These are phyloP conservation scores for Micropterix aruncella DNA, from an alignment of 2,888 invertebrate species.

Conservation along the genomic window DNA sequence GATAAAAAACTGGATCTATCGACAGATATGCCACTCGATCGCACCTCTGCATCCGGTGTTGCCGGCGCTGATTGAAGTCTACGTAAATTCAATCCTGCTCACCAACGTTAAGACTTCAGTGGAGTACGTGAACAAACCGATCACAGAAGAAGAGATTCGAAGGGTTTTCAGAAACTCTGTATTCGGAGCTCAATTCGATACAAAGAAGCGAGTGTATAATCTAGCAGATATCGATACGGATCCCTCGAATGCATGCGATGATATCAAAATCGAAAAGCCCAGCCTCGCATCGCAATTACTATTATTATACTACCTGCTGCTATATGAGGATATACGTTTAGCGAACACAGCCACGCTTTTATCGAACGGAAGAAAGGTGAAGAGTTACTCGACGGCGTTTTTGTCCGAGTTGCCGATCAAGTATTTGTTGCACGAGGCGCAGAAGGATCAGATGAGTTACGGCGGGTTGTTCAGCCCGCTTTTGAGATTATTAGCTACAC, in stretches of 20 bases:
- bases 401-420: slow-evolving; percentile 86
- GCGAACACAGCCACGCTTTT: slow-evolving; percentile 53
- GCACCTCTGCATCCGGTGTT: slow-evolving; percentile 90
- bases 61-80: slow-evolving; percentile 87
- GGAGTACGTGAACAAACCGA: slow-evolving; percentile 82
- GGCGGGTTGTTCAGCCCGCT: slow-evolving; percentile 84
- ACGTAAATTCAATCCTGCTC: slow-evolving; percentile 80
- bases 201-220: slow-evolving; percentile 33
- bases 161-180: slow-evolving; percentile 68
- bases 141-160: slow-evolving; percentile 80
- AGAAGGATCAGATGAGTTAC: slow-evolving; percentile 82
- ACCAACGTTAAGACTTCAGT: slow-evolving; percentile 46
- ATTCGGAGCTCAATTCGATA: slow-evolving; percentile 58
- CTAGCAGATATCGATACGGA: slow-evolving; percentile 41
- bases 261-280: slow-evolving; percentile 43
- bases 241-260: slow-evolving; percentile 26
- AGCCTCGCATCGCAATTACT: slow-evolving; percentile 77
- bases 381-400: slow-evolving; percentile 76
- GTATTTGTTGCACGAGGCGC: slow-evolving; percentile 83
- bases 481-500: slow-evolving; percentile 73
- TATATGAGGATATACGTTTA: slow-evolving; percentile 84
- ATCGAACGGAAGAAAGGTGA: slow-evolving; percentile 56
- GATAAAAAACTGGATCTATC: slow-evolving; percentile 93
- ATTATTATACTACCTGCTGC: slow-evolving; percentile 77
- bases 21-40: slow-evolving; percentile 77